Base-by-base conservation (phyloP, 2,888 invertebrate genomes). In the Adelphocoris suturalis region DNA sequence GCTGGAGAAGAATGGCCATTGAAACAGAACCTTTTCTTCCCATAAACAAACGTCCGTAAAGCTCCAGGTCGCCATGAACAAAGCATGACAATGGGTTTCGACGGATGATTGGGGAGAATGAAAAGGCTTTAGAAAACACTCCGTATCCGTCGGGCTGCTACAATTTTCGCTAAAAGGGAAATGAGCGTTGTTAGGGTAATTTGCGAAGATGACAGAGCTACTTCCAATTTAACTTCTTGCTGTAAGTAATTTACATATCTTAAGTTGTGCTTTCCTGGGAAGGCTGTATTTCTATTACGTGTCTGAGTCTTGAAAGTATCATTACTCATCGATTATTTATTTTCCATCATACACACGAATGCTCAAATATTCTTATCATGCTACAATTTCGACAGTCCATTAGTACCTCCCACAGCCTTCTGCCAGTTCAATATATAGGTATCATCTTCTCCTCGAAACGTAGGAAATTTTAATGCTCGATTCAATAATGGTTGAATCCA, bases 11-110 rank as follows among this genome's bases (percentile, higher is more conserved):
- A 85, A 61, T 5, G 16, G 57, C 85, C 27, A 85, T 85, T 85
- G 85, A 85, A 85, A 61, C 55, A 27, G 85, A 57, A 55, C 57
- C 85, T 85, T 37, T 85, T 85, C 85, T 85, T 61, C 61, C 57
- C 55, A 4, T 37, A 61, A 85, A 85, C 85, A 85, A 85, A 85
- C 85, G 37, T 14, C 57, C 16, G 61, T 9, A 37, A 57, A n/a
- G 16, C 16, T 37, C 61, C 52, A 85, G 55, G 61, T 85, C 27
- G 37, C 28, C 19, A 57, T n/a, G 85, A 85, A 85, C 57, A 61
- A 85, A 85, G 57, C 85, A 12, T 12, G 23, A 61, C 85, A 61
- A 61, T 28, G 55, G 85, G 28, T 23, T 14, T 37, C 37, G 19
- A 14, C n/a, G 46, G 47, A 19, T 37, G 78, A 47, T 78, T 47